A percentile compares a stretch with the other conserved stretches of the same genome.
phyloP scores from a whole-genome alignment of 2,113 vertebrate genomes.

The Struthidea cinerea region DNA sequence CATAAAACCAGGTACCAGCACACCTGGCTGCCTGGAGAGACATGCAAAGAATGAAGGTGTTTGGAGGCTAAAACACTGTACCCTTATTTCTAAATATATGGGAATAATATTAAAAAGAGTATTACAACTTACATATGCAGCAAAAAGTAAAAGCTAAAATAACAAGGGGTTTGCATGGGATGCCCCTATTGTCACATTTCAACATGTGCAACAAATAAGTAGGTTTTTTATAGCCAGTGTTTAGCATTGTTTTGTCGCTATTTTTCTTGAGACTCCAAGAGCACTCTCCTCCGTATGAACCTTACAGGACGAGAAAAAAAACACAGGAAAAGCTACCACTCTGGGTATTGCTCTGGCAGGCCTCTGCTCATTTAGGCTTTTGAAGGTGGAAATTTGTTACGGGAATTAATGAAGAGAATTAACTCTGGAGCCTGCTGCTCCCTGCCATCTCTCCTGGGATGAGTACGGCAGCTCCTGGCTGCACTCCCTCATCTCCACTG shows the following conservation, averaged over 20 bases:
- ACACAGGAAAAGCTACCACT: background rate
- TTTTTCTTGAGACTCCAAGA: background rate
- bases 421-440: background rate
- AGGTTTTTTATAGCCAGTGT: background rate
- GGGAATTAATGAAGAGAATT: background rate
- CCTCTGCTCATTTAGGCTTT: background rate
- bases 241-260: background rate
- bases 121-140: background rate
- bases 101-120: background rate
- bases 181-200: background rate
- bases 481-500: background rate
- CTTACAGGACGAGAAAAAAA: background rate
- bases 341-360: background rate
- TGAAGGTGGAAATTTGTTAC: background rate
- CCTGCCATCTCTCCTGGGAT: background rate
- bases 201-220: background rate
- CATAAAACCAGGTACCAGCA: background rate
- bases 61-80: background rate
- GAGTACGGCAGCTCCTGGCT: background rate
- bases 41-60: background rate
- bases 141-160: background rate
- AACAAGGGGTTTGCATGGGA: background rate
- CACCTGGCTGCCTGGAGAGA: background rate
- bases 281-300: background rate
- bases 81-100: background rate